Evolutionary conservation across 2,113 vertebrate species (phyloP).

Genomic region (Pica pica): DNA sequence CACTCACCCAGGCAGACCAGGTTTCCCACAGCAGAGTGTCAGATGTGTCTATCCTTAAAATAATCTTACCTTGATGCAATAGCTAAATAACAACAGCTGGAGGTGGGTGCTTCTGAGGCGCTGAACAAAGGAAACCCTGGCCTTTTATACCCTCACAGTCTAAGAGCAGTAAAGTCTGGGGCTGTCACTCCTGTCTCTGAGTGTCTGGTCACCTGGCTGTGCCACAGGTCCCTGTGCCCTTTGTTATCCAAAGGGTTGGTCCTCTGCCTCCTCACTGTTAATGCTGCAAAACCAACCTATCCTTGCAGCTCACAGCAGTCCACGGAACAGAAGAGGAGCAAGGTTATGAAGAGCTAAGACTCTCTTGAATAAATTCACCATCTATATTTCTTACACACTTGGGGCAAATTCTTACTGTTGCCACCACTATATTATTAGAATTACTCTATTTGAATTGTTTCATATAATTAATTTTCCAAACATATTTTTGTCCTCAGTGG

Average conservation of each 20-base stretch:
- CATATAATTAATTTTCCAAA: neutral
- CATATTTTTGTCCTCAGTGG: neutral
- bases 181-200: neutral
- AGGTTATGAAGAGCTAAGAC: neutral
- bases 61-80: neutral
- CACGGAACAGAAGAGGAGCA: neutral
- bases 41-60: neutral
- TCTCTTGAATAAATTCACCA: neutral
- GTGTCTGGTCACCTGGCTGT: neutral
- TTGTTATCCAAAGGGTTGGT: neutral
- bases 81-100: neutral
- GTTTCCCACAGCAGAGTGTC: neutral
- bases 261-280: neutral
- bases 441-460: neutral
- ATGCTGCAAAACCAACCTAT: neutral
- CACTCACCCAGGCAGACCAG: neutral
- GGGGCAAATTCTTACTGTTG: neutral
- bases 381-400: neutral
- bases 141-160: neutral
- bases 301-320: neutral
- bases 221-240: neutral
- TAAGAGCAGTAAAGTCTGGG: neutral
- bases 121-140: neutral
- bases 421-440: neutral
- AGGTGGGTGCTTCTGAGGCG: neutral